Percentiles rank a stretch among this genome's conserved stretches.
phyloP scores from a whole-genome alignment of 2,888 invertebrate species.

The Melanargia galathea region DNA sequence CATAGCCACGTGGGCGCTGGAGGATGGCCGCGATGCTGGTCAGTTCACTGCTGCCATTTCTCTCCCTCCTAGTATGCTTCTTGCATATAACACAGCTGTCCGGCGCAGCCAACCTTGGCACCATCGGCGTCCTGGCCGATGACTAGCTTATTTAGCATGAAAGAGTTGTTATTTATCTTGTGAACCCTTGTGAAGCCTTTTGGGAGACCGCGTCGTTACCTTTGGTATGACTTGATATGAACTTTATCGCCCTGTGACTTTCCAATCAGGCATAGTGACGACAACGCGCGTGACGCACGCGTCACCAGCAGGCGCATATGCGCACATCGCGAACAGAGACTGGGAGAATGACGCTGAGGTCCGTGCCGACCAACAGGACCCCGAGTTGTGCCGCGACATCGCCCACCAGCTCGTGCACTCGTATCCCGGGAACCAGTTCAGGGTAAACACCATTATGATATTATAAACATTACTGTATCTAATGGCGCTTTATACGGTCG shows the following conservation, averaged over 20 bases:
- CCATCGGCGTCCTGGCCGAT: no score
- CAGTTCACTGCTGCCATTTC: not conserved
- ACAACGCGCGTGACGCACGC: slow-evolving; percentile 91
- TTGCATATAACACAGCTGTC: no score
- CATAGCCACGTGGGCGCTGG: slow-evolving; percentile 85
- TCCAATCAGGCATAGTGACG: slow-evolving; percentile 87
- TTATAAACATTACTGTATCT: no score
- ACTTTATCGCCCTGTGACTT: no score
- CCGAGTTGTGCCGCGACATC: slow-evolving; percentile 64
- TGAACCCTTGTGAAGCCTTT: no score
- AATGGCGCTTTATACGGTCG: no score
- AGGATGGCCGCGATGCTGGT: slow-evolving; percentile 62
- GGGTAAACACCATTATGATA: no score
- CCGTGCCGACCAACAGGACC: slow-evolving; percentile 49
- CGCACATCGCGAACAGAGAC: slow-evolving; percentile 85
- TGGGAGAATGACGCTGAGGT: slow-evolving; percentile 88
- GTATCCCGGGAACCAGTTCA: slow-evolving; percentile 31
- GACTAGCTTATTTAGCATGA: no score
- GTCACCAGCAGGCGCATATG: slow-evolving; percentile 85
- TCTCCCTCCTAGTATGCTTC: not conserved
- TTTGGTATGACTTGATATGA: no score
- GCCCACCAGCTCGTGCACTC: slow-evolving; percentile 41
- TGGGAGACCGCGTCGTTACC: no score
- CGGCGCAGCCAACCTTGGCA: no score
- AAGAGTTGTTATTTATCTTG: no score